Evolutionary conservation across 2,888 invertebrate genomes (phyloP).

Genomic region (Orchestes rusci): DNA sequence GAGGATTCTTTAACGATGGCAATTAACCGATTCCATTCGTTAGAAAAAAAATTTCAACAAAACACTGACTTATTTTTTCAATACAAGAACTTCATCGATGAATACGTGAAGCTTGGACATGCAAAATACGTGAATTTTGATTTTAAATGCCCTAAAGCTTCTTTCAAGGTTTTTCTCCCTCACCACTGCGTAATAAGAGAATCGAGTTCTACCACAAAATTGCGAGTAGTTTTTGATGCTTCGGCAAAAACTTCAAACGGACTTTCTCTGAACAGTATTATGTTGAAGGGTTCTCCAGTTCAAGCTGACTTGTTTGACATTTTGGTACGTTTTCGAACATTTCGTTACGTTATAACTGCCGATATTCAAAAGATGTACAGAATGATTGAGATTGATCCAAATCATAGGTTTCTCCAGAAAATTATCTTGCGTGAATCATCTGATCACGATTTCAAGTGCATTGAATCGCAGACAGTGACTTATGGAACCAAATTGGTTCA

Average conservation of each 20-base stretch:
- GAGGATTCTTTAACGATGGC: constrained; percentile 5
- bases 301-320: constrained; percentile 21
- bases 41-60: not conserved
- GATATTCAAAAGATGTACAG: constrained; percentile 23
- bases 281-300: constrained; percentile 14
- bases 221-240: constrained; percentile 17
- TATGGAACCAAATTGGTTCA: constrained; percentile 19
- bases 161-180: constrained; percentile 12
- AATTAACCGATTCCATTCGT: constrained; percentile 3
- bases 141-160: not conserved
- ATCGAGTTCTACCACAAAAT: constrained; percentile 7
- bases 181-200: constrained; percentile 15
- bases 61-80: constrained; percentile 1
- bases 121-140: constrained; percentile 3
- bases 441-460: constrained; percentile 8
- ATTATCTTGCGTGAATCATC: constrained; percentile 16
- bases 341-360: constrained; percentile 9
- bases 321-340: constrained; percentile 10
- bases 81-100: constrained; percentile 9
- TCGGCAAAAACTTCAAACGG: constrained; percentile 10
- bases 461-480: constrained; percentile 15
- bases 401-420: constrained; percentile 12
- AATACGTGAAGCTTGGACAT: constrained; percentile 8
- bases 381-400: constrained; percentile 11
- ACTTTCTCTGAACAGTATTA: constrained; percentile 18